These are phyloP conservation scores for Pterocles gutturalis DNA, from an alignment of 2,113 vertebrate species.

Conservation along the genomic window DNA sequence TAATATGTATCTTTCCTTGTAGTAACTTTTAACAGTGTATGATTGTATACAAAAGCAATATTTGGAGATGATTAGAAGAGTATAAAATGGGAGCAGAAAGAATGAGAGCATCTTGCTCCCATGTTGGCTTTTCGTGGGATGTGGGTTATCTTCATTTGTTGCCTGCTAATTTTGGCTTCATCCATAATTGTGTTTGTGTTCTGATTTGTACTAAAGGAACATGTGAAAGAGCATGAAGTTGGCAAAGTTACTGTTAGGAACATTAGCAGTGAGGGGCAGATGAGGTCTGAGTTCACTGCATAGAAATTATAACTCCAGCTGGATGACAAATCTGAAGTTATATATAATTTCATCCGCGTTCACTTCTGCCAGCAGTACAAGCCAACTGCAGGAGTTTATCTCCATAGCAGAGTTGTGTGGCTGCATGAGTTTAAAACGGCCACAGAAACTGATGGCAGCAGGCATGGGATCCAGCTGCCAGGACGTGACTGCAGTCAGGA, in stretches of 20 bases:
- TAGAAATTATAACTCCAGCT: background rate
- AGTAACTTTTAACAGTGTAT: background rate
- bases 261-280: accelerated
- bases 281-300: background rate
- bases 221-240: background rate
- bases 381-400: accelerated
- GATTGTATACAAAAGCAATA: background rate
- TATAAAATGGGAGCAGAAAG: background rate
- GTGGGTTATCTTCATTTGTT: background rate
- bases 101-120: background rate
- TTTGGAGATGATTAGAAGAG: background rate
- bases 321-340: background rate
- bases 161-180: background rate
- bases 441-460: accelerated
- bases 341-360: accelerated
- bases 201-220: background rate
- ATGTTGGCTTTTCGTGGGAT: background rate
- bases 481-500: background rate
- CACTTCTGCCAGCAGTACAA: background rate
- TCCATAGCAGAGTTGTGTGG: accelerated
- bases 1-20: background rate
- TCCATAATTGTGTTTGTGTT: background rate
- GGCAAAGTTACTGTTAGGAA: background rate
- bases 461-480: background rate
- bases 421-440: accelerated